Evolutionary conservation across 2,113 vertebrate genomes (phyloP).

Genomic region (Larimichthys polyactis): DNA sequence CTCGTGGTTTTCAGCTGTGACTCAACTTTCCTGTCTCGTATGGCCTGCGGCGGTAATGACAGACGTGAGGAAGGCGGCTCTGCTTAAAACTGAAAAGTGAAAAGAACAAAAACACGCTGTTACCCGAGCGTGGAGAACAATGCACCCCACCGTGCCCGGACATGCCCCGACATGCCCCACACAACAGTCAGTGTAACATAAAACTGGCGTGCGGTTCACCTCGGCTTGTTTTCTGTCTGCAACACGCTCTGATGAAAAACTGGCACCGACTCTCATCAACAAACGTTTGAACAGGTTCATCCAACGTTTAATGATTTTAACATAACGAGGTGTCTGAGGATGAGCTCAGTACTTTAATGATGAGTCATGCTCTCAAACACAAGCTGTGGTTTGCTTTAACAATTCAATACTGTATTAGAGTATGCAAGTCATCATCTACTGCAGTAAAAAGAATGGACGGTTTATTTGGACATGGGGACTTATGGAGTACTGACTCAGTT

Average conservation of each 20-base stretch:
- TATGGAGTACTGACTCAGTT: too few relatives aligned
- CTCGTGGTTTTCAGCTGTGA: constrained; percentile 40
- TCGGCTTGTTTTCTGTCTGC: neutral
- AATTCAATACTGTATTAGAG: too few relatives aligned
- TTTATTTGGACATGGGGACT: too few relatives aligned
- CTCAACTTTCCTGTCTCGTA: constrained; percentile 65
- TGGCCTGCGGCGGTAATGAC: constrained; percentile 38
- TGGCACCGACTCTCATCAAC: neutral
- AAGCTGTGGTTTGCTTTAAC: neutral
- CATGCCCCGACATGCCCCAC: constrained; percentile 37
- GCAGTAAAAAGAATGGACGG: too few relatives aligned
- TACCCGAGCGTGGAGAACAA: constrained; percentile 14
- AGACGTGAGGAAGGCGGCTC: constrained; percentile 7
- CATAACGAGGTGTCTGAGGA: neutral
- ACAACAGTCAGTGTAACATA: neutral
- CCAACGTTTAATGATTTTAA: neutral
- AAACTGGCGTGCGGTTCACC: constrained; percentile 12
- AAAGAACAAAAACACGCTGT: constrained; percentile 12
- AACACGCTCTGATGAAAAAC: neutral
- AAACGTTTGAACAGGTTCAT: too few relatives aligned
- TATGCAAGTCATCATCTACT: neutral
- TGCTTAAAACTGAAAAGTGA: constrained; percentile 17
- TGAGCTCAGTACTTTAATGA: too few relatives aligned
- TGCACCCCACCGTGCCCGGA: constrained; percentile 27
- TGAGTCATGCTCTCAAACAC: neutral